These are phyloP conservation scores for Egretta garzetta DNA, from an alignment of 2,113 vertebrate genomes.

Conservation along the genomic window DNA sequence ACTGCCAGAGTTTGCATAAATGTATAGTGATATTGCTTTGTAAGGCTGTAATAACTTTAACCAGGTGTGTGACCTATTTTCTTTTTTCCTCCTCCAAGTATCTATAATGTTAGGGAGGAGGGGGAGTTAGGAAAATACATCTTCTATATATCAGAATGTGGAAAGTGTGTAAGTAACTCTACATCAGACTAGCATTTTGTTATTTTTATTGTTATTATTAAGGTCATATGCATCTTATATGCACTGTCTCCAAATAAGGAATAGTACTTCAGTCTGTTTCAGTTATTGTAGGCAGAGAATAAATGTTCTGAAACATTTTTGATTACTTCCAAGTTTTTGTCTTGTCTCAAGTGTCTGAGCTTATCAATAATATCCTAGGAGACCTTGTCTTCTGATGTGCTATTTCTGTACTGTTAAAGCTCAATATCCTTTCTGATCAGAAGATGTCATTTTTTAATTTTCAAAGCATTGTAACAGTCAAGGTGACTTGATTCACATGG, in stretches of 20 bases:
- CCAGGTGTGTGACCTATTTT: not conserved
- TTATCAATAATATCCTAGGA: not conserved
- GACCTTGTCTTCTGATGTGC: not conserved
- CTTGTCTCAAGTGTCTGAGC: not conserved
- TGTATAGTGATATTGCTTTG: not conserved
- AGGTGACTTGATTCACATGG: not conserved
- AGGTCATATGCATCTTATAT: not conserved
- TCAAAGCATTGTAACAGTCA: not conserved
- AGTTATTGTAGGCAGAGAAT: not conserved
- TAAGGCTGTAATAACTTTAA: not conserved
- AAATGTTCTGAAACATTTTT: not conserved
- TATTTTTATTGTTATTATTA: not conserved
- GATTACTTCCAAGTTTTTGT: not conserved
- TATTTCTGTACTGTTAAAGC: not conserved
- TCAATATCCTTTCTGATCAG: not conserved
- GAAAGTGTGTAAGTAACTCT: not conserved
- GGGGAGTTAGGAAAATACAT: not conserved
- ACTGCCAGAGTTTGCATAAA: not conserved
- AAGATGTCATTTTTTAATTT: not conserved
- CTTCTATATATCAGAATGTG: not conserved
- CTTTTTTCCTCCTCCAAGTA: not conserved
- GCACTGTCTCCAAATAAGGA: not conserved
- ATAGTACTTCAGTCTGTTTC: not conserved
- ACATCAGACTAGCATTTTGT: not conserved
- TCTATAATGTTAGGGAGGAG: not conserved